These are phyloP conservation scores for Pygocentrus nattereri DNA, from an alignment of 2,797 vertebrate species.

Conservation along the genomic window DNA sequence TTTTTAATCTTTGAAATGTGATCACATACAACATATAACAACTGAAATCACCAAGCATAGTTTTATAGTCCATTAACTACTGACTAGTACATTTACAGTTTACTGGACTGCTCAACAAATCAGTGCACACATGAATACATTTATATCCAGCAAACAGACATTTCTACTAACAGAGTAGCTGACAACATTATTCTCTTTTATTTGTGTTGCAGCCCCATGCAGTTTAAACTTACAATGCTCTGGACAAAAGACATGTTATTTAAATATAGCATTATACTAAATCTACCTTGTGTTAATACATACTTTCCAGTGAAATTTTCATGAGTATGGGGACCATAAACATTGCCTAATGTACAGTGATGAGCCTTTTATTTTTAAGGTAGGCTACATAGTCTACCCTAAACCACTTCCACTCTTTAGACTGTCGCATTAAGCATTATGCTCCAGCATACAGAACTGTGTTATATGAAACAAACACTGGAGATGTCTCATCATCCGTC, in stretches of 20 bases:
- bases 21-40: background rate
- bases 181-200: background rate
- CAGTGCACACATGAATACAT: background rate
- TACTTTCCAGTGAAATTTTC: background rate
- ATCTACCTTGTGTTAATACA: background rate
- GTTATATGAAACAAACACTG: background rate
- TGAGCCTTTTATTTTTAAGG: background rate
- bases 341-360: background rate
- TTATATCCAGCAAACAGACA: background rate
- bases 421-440: background rate
- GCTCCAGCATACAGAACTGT: background rate
- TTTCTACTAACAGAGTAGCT: background rate
- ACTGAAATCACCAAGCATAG: background rate
- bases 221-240: background rate
- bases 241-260: background rate
- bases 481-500: no score
- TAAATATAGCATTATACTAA: background rate
- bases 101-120: background rate
- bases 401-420: background rate
- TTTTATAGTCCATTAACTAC: background rate
- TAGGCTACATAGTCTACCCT: background rate
- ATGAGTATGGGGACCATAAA: background rate
- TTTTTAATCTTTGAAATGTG: constrained; percentile 3
- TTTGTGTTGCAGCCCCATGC: background rate
- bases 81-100: background rate